These are phyloP conservation scores for Cheilosia pagana DNA, from an alignment of 2,888 invertebrate species.

Conservation along the genomic window DNA sequence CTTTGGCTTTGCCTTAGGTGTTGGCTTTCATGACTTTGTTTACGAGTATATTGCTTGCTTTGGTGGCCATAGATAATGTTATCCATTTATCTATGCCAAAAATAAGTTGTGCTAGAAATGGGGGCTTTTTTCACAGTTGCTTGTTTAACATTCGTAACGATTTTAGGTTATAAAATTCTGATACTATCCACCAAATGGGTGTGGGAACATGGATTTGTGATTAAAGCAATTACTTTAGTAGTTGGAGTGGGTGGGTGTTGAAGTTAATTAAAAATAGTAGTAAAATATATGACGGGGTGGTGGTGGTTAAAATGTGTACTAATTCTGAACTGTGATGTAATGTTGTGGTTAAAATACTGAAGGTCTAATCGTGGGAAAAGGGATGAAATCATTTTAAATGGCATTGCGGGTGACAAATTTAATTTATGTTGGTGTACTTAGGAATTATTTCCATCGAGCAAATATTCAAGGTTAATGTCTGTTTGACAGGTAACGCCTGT, in stretches of 20 bases:
- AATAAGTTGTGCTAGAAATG: slow-evolving; percentile 44
- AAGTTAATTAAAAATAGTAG: slow-evolving; percentile 41
- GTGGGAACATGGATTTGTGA: slow-evolving; percentile 34
- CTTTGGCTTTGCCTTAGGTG: slow-evolving; percentile 1
- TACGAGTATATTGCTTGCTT: slow-evolving; percentile 15
- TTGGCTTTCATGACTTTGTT: slow-evolving; percentile 21
- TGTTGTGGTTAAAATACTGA: slow-evolving; percentile 1
- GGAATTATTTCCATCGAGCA: neutral
- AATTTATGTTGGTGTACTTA: neutral
- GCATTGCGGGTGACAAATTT: slow-evolving; percentile 6
- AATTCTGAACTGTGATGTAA: slow-evolving; percentile 30
- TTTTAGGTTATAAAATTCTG: slow-evolving; percentile 23
- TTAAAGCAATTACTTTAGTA: neutral
- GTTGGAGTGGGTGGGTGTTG: slow-evolving; percentile 17
- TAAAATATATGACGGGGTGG: neutral
- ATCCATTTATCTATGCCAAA: slow-evolving; percentile 61
- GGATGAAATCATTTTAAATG: slow-evolving; percentile 20
- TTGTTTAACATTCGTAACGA: slow-evolving; percentile 16
- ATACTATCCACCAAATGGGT: slow-evolving; percentile 26
- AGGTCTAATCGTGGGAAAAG: neutral
- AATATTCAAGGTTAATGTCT: slow-evolving; percentile 13
- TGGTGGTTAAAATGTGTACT: neutral
- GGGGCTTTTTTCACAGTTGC: neutral
- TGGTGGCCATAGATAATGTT: slow-evolving; percentile 45
- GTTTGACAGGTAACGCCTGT: slow-evolving; percentile 7